Evolutionary conservation across 2,797 vertebrate species (phyloP).

Genomic region (Pachyuromys duprasi): DNA sequence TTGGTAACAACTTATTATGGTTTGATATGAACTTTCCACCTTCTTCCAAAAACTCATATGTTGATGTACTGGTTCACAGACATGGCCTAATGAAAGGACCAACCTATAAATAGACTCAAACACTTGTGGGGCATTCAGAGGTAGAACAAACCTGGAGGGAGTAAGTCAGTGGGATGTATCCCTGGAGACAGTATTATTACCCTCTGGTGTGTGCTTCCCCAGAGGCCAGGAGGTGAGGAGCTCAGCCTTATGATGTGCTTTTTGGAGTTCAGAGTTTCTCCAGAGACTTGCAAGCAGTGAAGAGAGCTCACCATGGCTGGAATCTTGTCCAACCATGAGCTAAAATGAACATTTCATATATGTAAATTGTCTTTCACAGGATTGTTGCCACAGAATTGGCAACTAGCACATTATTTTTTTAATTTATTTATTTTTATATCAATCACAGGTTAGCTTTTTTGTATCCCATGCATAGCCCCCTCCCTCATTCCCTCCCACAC

Average conservation of each 20-base stretch:
- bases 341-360: background rate
- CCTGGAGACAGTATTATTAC: background rate
- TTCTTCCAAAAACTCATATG: background rate
- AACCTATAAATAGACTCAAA: background rate
- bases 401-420: too few species aligned
- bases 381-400: background rate
- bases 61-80: background rate
- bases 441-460: too few species aligned
- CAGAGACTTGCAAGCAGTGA: too few species aligned
- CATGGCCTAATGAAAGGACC: background rate
- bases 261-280: too few species aligned
- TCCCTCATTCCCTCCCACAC: too few species aligned
- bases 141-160: rapidly evolving
- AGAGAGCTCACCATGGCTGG: background rate
- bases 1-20: background rate
- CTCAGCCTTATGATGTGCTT: too few species aligned
- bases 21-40: background rate
- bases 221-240: background rate
- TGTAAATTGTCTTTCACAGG: background rate
- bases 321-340: background rate
- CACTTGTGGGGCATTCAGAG: background rate
- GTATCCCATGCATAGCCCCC: too few species aligned
- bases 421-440: too few species aligned
- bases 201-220: background rate
- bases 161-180: background rate